Percentiles rank a stretch among this genome's conserved stretches.
Conservation (phyloP, 2,888 invertebrate species). For the Andrena bucephala region DNA sequence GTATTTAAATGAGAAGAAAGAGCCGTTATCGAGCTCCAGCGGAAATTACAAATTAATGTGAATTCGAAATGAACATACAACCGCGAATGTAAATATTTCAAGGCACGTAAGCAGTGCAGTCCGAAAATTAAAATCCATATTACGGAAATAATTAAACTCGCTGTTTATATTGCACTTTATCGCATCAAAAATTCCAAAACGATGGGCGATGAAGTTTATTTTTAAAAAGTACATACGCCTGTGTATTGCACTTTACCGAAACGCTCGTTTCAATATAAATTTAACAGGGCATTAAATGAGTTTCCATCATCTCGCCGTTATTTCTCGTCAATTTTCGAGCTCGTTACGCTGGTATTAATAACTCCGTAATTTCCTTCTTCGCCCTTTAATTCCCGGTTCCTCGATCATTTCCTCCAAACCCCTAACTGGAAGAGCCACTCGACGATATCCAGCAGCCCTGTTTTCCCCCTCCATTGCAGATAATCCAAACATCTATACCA, state of each 20-base stretch:
- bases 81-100: conserved; percentile 53
- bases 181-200: conserved; percentile 51
- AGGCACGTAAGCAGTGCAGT: conserved; percentile 50
- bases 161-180: conserved; percentile 51
- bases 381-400: background rate
- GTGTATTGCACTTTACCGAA: background rate
- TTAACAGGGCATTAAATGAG: conserved; percentile 37
- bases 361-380: conserved; percentile 4
- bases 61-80: conserved; percentile 43
- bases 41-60: conserved; percentile 48
- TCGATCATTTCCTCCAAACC: background rate
- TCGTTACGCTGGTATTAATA: conserved; percentile 25
- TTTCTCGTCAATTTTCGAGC: conserved; percentile 19
- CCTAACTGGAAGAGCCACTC: no score
- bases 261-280: conserved; percentile 32
- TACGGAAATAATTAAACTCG: conserved; percentile 57
- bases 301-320: conserved; percentile 27
- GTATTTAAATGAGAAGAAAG: background rate
- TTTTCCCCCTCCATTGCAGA: no score
- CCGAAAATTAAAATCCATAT: conserved; percentile 57
- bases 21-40: background rate
- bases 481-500: no score
- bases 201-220: conserved; percentile 38
- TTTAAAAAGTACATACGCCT: conserved; percentile 37
- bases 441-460: no score